Evolutionary conservation across 2,888 invertebrate species (phyloP).

Genomic region (Hedychridium roseum): DNA sequence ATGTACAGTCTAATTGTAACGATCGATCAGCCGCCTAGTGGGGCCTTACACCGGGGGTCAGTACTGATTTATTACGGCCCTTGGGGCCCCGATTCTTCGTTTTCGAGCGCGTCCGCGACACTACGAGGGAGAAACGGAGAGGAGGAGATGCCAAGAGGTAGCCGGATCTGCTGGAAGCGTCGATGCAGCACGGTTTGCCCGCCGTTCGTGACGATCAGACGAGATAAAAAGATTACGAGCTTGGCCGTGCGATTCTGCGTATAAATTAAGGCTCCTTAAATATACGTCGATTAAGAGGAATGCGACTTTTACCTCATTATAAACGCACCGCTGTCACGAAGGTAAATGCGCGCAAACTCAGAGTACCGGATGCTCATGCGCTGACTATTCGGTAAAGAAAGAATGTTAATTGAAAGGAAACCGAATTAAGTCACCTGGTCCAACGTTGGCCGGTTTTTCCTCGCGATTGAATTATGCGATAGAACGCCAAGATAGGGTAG

Average conservation of each 20-base stretch:
- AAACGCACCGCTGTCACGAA: no score
- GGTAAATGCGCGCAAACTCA: no score
- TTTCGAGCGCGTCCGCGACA: background rate
- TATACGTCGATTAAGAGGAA: no score
- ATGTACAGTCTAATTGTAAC: constrained; percentile 13
- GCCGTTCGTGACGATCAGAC: constrained; percentile 11
- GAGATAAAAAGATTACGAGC: constrained; percentile 21
- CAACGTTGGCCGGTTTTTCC: no score
- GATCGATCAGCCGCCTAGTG: constrained; percentile 15
- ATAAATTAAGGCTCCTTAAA: constrained; percentile 10
- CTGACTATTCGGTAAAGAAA: no score
- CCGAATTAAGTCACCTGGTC: no score
- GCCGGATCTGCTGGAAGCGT: constrained; percentile 1
- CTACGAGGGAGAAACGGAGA: background rate
- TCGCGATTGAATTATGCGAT: no score
- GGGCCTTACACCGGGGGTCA: constrained; percentile 6
- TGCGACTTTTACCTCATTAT: no score
- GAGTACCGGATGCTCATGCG: no score
- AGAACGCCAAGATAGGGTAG: no score
- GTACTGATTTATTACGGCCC: constrained; percentile 13
- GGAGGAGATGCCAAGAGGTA: background rate
- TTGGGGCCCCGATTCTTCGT: constrained; percentile 1
- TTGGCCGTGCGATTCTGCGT: constrained; percentile 9
- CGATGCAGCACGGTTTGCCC: constrained; percentile 4
- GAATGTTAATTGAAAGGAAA: no score